phyloP scores from a whole-genome alignment of 2,113 vertebrate species.

The Hippocampus guttulatus region DNA sequence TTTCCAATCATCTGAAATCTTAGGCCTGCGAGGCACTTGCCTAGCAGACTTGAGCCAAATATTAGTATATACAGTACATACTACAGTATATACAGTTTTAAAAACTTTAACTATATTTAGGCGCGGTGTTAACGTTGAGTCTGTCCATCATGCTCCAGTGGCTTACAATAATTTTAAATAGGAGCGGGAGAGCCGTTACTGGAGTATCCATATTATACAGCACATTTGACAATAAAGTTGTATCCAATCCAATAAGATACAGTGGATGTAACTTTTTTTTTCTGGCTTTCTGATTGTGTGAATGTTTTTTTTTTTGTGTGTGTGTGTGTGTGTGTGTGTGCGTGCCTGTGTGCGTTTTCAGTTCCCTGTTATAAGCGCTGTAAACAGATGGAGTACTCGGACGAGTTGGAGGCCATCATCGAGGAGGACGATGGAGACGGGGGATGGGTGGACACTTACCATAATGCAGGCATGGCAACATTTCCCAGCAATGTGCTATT shows the following conservation, averaged over 20 bases:
- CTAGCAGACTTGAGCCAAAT: no score
- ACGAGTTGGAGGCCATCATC: constrained; percentile 96
- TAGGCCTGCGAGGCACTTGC: not conserved
- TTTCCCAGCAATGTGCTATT: not conserved
- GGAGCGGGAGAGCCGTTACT: no score
- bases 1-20: not conserved
- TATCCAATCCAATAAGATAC: no score
- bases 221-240: no score
- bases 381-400: constrained; percentile 99
- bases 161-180: no score
- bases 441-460: constrained; percentile 98
- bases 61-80: no score
- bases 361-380: constrained; percentile 97
- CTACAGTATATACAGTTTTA: no score
- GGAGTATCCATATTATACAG: no score
- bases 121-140: no score
- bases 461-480: constrained; percentile 81
- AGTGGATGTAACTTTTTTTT: not conserved
- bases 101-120: no score
- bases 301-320: not conserved
- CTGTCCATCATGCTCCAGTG: no score
- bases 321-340: not conserved
- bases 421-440: constrained; percentile 99
- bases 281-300: not conserved
- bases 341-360: constrained; percentile 29